A percentile compares a stretch with the other conserved stretches of the same genome.
Evolutionary conservation across 2,797 vertebrate genomes (phyloP).

Genomic region (Amblyraja radiata): DNA sequence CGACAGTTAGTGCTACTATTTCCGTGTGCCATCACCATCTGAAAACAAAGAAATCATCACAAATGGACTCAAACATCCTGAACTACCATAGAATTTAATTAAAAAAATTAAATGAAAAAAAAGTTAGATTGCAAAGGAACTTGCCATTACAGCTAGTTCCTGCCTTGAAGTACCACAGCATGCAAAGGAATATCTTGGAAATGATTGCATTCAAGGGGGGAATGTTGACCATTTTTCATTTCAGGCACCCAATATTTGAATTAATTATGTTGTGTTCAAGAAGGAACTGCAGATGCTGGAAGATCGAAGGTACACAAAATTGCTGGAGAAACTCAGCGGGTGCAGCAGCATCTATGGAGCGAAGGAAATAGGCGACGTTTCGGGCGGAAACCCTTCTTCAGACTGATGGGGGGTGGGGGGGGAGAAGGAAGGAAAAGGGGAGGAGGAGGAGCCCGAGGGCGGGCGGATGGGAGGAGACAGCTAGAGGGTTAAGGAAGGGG

Average conservation of each 20-base stretch:
- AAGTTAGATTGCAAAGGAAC: neutral
- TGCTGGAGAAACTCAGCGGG: too few relatives aligned
- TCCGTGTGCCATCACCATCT: constrained; percentile 67
- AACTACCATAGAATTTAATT: neutral
- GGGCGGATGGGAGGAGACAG: too few relatives aligned
- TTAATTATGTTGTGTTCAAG: too few relatives aligned
- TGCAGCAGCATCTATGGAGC: too few relatives aligned
- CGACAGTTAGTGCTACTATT: constrained; percentile 53
- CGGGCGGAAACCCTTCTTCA: too few relatives aligned
- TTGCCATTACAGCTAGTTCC: neutral
- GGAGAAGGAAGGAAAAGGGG: too few relatives aligned
- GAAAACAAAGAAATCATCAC: constrained; percentile 32
- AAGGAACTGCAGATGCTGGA: too few relatives aligned
- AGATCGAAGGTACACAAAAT: too few relatives aligned
- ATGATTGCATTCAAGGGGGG: neutral
- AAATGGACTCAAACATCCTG: neutral
- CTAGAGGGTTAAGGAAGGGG: too few relatives aligned
- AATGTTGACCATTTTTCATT: neutral
- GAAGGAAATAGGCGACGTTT: too few relatives aligned
- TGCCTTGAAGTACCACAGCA: neutral
- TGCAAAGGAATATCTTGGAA: neutral
- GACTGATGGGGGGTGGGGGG: too few relatives aligned
- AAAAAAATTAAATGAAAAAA: neutral
- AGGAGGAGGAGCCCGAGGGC: too few relatives aligned
- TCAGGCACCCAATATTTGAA: neutral